A percentile compares a stretch with the other conserved stretches of the same genome.
These are phyloP conservation scores for Enoplosus armatus DNA, from an alignment of 2,797 vertebrate genomes.

Conservation along the genomic window DNA sequence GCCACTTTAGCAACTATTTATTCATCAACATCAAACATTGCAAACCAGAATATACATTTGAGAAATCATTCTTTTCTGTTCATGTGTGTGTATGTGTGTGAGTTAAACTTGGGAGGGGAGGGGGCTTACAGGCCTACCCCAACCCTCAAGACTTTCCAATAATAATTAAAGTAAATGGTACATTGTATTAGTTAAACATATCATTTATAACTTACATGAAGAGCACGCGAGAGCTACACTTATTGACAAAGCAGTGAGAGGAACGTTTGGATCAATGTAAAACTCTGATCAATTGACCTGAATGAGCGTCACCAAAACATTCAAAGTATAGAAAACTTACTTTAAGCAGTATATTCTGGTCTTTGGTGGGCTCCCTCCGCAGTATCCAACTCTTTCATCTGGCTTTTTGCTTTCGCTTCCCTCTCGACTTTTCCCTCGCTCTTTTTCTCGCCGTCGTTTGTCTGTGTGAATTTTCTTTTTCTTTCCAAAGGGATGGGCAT, in stretches of 20 bases:
- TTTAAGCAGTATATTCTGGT: conserved; percentile 60
- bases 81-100: conserved; percentile 7
- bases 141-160: conserved; percentile 20
- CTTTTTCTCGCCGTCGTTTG: conserved; percentile 77
- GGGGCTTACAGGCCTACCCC: conserved; percentile 64
- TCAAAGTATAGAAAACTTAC: conserved; percentile 74
- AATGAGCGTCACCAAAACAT: conserved; percentile 41
- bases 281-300: conserved; percentile 37
- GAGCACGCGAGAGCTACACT: not conserved
- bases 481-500: conserved; percentile 88
- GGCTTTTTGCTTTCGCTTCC: conserved; percentile 65
- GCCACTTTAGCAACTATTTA: not conserved
- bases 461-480: conserved; percentile 77
- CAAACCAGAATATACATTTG: not conserved
- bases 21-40: not conserved
- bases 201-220: not conserved
- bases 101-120: conserved; percentile 42
- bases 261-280: conserved; percentile 16
- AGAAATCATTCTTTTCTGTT: not conserved
- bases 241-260: conserved; percentile 20
- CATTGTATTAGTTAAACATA: not conserved
- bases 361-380: conserved; percentile 59
- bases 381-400: conserved; percentile 68
- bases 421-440: conserved; percentile 67
- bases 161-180: not conserved